phyloP scores from a whole-genome alignment of 2,113 vertebrate species.

The Camarhynchus parvulus region DNA sequence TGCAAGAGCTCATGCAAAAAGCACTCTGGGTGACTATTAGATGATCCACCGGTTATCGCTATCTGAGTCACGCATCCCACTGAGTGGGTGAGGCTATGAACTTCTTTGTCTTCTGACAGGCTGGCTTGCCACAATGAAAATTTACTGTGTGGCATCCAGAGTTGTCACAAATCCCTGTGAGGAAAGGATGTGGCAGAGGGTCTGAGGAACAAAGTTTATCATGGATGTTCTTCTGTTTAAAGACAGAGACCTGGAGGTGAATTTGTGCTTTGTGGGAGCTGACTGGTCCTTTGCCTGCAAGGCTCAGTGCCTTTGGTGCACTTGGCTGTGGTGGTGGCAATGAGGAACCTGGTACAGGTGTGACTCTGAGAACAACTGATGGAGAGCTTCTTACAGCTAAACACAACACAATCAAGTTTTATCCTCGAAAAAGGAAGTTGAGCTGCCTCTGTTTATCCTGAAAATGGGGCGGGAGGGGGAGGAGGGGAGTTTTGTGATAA shows the following conservation, averaged over 20 bases:
- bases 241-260: neutral
- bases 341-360: neutral
- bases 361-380: neutral
- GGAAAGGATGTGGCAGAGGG: neutral
- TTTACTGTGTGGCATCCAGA: neutral
- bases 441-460: neutral
- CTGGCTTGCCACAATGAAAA: neutral
- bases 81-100: neutral
- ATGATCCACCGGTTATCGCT: conserved; percentile 1
- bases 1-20: neutral
- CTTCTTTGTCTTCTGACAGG: neutral
- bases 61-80: conserved; percentile 31
- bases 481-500: accelerated
- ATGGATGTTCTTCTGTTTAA: neutral
- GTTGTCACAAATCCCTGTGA: neutral
- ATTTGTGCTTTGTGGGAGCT: neutral
- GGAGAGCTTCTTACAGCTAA: neutral
- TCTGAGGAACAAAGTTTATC: neutral
- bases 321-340: neutral
- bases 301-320: neutral
- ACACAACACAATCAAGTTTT: neutral
- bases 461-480: accelerated
- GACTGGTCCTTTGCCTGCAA: neutral
- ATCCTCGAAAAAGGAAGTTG: neutral
- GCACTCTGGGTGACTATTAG: neutral